Percentiles rank a stretch among this genome's conserved stretches.
These are phyloP conservation scores for Luscinia megarhynchos DNA, from an alignment of 2,797 vertebrate species.

Conservation along the genomic window DNA sequence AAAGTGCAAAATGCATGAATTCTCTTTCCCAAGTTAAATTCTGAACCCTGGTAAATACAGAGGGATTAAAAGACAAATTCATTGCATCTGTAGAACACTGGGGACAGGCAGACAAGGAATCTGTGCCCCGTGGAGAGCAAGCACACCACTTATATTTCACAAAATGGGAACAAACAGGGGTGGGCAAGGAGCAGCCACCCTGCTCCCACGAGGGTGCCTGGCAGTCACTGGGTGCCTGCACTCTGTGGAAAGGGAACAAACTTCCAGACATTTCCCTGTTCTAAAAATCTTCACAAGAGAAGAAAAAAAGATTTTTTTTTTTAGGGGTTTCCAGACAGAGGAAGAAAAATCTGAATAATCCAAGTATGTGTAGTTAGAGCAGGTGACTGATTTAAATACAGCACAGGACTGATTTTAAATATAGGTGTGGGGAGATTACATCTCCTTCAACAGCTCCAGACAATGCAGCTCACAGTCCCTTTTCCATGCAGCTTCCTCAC, in stretches of 20 bases:
- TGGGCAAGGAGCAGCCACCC: neutral
- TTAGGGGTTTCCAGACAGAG: neutral
- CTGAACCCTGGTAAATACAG: accelerated
- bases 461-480: neutral
- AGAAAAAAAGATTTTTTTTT: neutral
- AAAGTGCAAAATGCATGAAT: neutral
- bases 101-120: neutral
- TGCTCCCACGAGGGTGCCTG: neutral
- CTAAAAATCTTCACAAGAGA: neutral
- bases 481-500: neutral
- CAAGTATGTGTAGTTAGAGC: neutral
- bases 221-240: neutral
- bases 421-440: neutral
- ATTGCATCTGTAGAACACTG: neutral
- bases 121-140: neutral
- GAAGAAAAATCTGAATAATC: neutral
- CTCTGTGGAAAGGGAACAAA: neutral
- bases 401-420: neutral
- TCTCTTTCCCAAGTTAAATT: neutral
- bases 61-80: neutral
- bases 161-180: neutral
- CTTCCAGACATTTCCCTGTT: neutral
- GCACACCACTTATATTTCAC: neutral
- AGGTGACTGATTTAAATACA: neutral
- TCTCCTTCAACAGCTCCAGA: neutral